phyloP scores from a whole-genome alignment of 1,140 invertebrate species.

The Arctopsyche grandis region DNA sequence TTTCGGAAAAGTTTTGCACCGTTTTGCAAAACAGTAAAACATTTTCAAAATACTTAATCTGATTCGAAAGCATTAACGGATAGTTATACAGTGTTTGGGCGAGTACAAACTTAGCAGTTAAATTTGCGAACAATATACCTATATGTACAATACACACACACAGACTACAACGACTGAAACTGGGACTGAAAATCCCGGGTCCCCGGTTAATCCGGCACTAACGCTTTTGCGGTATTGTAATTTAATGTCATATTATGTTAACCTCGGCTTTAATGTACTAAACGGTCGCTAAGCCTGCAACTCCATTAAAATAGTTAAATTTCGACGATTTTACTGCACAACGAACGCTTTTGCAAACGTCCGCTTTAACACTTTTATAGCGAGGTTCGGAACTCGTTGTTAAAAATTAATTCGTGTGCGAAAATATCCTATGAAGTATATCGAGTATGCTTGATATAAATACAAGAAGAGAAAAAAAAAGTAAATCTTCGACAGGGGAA shows the following conservation, averaged over 20 bases:
- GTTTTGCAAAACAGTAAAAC: not conserved
- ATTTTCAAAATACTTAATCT: constrained; percentile 27
- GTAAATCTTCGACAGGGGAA: not conserved
- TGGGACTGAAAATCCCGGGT: not conserved
- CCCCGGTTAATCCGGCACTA: constrained; percentile 28
- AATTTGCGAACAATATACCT: not conserved
- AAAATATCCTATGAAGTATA: too few species aligned
- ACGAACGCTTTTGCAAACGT: not conserved
- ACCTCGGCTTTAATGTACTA: constrained; percentile 44
- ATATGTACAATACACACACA: not conserved
- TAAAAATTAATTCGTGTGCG: too few species aligned
- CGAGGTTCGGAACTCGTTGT: too few species aligned
- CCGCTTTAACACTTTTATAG: too few species aligned
- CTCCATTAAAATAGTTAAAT: constrained; percentile 25
- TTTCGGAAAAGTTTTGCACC: not conserved
- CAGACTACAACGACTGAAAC: not conserved
- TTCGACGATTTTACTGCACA: not conserved
- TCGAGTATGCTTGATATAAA: too few species aligned
- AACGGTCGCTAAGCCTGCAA: constrained; percentile 18
- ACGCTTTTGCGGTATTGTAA: constrained; percentile 48
- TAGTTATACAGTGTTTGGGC: not conserved
- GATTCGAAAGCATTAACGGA: constrained; percentile 35
- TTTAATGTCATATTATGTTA: constrained; percentile 53
- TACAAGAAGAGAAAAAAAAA: not conserved
- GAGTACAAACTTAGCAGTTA: constrained; percentile 5